Conservation (phyloP, 64 coral and sea anemone species). For the Anthopleura sola region DNA sequence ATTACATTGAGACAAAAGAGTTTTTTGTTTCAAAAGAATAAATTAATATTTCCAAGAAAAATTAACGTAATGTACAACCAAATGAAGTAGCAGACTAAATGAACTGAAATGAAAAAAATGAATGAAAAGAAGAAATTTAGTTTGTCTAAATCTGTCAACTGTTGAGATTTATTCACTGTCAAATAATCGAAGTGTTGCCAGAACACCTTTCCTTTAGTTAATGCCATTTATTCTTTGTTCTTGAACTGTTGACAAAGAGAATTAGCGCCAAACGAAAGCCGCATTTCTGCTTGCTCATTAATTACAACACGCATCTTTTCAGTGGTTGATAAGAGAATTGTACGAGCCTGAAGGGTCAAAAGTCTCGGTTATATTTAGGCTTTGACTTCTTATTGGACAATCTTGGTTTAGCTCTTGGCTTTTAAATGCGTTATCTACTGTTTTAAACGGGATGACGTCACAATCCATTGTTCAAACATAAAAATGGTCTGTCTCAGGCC, state of each 20-base stretch:
- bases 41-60: background rate
- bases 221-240: conserved; percentile 16
- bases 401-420: background rate
- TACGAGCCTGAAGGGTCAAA: conserved; percentile 1
- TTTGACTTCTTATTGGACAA: conserved; percentile 3
- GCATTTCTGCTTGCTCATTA: background rate
- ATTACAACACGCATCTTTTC: conserved; percentile 16
- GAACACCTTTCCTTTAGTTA: background rate
- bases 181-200: conserved; percentile 4
- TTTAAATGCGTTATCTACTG: conserved; percentile 12
- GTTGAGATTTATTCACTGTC: background rate
- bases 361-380: conserved; percentile 12
- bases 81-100: background rate
- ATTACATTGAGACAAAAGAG: background rate
- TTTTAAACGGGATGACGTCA: conserved; percentile 15
- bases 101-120: background rate
- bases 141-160: background rate
- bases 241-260: conserved; percentile 15
- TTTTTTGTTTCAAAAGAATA: background rate
- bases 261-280: conserved; percentile 15
- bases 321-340: conserved; percentile 9
- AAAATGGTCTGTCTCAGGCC: conserved; percentile 11
- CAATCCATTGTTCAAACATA: conserved; percentile 4
- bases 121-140: background rate
- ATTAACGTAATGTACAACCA: too few relatives aligned